Evolutionary conservation across 2,113 vertebrate species (phyloP).

Genomic region (Atractosteus spatula): DNA sequence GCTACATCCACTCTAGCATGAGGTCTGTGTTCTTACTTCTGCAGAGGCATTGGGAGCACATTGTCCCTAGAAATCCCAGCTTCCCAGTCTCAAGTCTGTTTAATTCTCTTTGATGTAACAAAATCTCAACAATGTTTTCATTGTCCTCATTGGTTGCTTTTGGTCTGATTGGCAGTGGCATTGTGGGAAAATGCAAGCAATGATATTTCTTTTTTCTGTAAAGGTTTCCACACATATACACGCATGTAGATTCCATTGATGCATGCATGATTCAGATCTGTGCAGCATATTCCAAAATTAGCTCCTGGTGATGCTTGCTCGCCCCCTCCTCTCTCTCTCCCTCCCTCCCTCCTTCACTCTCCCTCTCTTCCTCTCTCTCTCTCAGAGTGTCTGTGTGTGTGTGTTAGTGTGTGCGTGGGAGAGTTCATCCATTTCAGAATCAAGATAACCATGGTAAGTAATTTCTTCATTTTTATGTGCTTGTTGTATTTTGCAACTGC

Average conservation of each 20-base stretch:
- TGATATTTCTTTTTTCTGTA: too few relatives aligned
- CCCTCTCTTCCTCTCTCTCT: constrained; percentile 24
- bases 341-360: constrained; percentile 6
- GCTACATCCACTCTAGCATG: too few relatives aligned
- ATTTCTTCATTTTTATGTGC: neutral
- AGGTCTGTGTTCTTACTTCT: too few relatives aligned
- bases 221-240: neutral
- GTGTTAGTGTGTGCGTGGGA: constrained; percentile 8
- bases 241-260: neutral
- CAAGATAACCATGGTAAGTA: constrained; percentile 6
- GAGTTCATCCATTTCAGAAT: neutral
- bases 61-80: too few relatives aligned
- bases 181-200: too few relatives aligned
- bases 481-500: neutral
- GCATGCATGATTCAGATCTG: constrained; percentile 11
- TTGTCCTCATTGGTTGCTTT: too few relatives aligned
- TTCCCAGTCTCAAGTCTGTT: too few relatives aligned
- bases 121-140: too few relatives aligned
- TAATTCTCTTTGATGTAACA: too few relatives aligned
- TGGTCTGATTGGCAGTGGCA: too few relatives aligned
- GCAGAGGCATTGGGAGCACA: too few relatives aligned
- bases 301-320: constrained; percentile 33
- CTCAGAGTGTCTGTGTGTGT: constrained; percentile 4
- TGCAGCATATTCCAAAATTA: constrained; percentile 20
- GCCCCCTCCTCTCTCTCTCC: constrained; percentile 46